Conservation (phyloP, 1,140 invertebrate genomes). For the Asobara japonica region DNA sequence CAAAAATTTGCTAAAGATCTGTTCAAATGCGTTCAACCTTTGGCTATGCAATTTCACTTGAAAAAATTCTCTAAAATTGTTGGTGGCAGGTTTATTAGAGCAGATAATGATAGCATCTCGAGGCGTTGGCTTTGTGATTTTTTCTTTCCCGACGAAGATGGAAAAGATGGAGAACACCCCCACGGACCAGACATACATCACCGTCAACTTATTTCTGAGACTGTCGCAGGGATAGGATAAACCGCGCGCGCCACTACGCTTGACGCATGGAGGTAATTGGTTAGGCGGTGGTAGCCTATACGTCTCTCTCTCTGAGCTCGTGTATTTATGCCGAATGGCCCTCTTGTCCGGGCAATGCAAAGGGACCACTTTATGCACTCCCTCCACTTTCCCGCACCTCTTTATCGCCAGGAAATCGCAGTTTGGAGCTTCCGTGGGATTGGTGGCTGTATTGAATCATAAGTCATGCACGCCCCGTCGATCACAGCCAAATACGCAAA, state of each 20-base stretch:
- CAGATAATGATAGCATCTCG: conserved; percentile 62
- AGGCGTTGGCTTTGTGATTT: not conserved
- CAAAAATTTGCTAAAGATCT: no score
- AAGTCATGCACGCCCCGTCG: conserved; percentile 43
- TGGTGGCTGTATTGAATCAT: conserved; percentile 33
- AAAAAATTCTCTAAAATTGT: no score
- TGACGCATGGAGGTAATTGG: conserved; percentile 62
- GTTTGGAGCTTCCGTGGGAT: conserved; percentile 1
- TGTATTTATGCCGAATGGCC: conserved; percentile 38
- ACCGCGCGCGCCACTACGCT: conserved; percentile 23
- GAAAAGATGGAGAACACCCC: conserved; percentile 29
- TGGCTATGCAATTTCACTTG: no score
- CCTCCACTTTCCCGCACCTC: not conserved
- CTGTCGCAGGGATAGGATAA: conserved; percentile 7
- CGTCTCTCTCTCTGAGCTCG: conserved; percentile 18
- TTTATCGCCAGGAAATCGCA: not conserved
- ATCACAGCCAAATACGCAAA: conserved; percentile 1
- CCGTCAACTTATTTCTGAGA: conserved; percentile 61
- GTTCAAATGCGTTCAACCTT: no score
- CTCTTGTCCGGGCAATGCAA: conserved; percentile 27
- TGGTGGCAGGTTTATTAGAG: conserved; percentile 61
- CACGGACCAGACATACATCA: conserved; percentile 54
- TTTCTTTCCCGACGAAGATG: conserved; percentile 10
- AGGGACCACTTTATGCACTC: not conserved
- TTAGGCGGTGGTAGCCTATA: conserved; percentile 53